Conservation (phyloP, 2,888 invertebrate genomes). For the Pterobdella sp. region DNA sequence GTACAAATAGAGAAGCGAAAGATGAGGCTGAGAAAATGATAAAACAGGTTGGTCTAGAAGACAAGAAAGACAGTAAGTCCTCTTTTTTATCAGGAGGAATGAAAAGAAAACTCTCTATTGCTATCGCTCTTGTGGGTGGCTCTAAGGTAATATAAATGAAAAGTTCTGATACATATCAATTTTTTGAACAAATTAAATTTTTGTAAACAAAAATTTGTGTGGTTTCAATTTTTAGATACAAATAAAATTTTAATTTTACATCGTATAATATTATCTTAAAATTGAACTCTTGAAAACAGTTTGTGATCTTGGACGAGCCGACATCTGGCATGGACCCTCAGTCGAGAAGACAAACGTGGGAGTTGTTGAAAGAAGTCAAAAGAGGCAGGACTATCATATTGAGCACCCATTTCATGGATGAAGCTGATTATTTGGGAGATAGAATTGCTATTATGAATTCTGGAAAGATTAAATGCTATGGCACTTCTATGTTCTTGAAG, state of each 20-base stretch:
- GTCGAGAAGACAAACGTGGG: constrained; percentile 62
- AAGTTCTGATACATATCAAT: no score
- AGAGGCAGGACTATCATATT: constrained; percentile 68
- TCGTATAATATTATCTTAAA: no score
- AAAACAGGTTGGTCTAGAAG: constrained; percentile 31
- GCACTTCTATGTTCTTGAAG: constrained; percentile 67
- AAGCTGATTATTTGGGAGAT: constrained; percentile 78
- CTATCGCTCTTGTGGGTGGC: constrained; percentile 49
- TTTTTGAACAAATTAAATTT: no score
- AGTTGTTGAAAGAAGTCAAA: constrained; percentile 61
- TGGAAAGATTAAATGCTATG: constrained; percentile 71
- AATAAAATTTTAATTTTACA: no score
- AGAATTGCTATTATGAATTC: constrained; percentile 78
- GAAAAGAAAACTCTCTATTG: constrained; percentile 48
- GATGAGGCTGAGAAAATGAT: constrained; percentile 40
- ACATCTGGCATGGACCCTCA: constrained; percentile 56
- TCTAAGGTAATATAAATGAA: constrained; percentile 46
- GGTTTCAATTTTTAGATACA: no score
- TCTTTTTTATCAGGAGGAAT: constrained; percentile 46
- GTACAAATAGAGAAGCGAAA: constrained; percentile 32
- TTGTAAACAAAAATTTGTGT: no score
- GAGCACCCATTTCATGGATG: constrained; percentile 77
- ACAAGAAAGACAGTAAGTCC: constrained; percentile 41
- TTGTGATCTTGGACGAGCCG: constrained; percentile 57
- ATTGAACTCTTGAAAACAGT: constrained; percentile 42